phyloP scores from a whole-genome alignment of 2,113 vertebrate species.

The Podarcis muralis region DNA sequence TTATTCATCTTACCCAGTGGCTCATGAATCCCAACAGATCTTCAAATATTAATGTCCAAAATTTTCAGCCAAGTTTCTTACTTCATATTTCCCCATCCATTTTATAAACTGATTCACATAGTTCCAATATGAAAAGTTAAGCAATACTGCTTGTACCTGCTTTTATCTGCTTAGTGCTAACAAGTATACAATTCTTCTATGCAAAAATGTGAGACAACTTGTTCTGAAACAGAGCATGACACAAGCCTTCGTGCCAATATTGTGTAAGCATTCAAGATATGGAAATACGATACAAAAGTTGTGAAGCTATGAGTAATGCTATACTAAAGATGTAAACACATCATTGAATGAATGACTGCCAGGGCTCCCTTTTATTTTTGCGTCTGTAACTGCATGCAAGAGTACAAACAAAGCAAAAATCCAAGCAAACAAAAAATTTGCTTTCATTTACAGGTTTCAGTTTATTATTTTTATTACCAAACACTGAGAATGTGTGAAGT shows the following conservation, averaged over 20 bases:
- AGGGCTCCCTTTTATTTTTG: not conserved
- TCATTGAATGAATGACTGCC: not conserved
- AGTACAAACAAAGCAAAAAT: not conserved
- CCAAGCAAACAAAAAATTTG: not conserved
- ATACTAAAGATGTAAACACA: not conserved
- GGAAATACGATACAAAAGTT: not conserved
- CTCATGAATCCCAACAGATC: not conserved
- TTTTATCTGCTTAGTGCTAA: slow-evolving; percentile 37
- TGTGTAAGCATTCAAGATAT: not conserved
- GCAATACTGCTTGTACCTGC: not conserved
- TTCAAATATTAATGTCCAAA: not conserved
- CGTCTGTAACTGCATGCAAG: not conserved
- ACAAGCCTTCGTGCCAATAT: not conserved
- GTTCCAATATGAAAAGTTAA: not conserved
- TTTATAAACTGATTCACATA: not conserved
- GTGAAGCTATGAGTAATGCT: not conserved
- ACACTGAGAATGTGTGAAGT: not conserved
- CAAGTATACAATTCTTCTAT: slow-evolving; percentile 12
- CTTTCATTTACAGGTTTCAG: not conserved
- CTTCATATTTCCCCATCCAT: not conserved
- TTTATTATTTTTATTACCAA: not conserved
- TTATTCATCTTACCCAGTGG: not conserved
- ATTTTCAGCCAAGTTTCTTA: not conserved
- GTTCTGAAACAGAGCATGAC: not conserved
- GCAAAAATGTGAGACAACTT: not conserved